phyloP scores from a whole-genome alignment of 1,140 invertebrate genomes.

The Ladona fulva region DNA sequence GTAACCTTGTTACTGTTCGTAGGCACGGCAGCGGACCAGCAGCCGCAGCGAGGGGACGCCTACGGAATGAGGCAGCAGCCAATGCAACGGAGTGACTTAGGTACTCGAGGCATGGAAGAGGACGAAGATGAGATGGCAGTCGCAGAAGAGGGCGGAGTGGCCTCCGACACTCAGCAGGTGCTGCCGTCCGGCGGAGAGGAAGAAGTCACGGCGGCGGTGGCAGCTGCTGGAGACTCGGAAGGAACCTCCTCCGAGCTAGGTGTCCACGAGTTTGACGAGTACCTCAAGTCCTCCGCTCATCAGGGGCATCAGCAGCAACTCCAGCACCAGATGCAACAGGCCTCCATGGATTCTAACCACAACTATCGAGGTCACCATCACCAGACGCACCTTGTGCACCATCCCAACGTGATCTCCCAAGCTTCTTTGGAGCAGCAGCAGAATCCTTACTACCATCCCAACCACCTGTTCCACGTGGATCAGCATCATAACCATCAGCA shows the following conservation, averaged over 20 bases:
- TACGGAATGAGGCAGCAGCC: constrained; percentile 12
- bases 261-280: constrained; percentile 53
- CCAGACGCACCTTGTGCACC: background rate
- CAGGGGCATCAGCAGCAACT: constrained; percentile 26
- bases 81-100: background rate
- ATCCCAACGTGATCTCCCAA: constrained; percentile 18
- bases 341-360: constrained; percentile 43
- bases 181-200: background rate
- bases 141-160: background rate
- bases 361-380: constrained; percentile 33
- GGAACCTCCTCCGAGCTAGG: constrained; percentile 40
- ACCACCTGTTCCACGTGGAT: constrained; percentile 32
- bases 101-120: background rate
- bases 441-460: background rate
- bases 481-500: constrained; percentile 25
- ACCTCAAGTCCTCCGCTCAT: constrained; percentile 44
- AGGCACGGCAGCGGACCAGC: background rate
- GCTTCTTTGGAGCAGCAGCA: constrained; percentile 23
- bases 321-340: constrained; percentile 22
- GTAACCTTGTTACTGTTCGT: too few relatives aligned
- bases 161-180: constrained; percentile 10
- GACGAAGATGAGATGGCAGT: background rate
- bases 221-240: background rate
- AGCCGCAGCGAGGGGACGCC: background rate
- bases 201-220: constrained; percentile 10